Evolutionary conservation across 2,888 invertebrate species (phyloP).

Genomic region (Tethea ocularis): DNA sequence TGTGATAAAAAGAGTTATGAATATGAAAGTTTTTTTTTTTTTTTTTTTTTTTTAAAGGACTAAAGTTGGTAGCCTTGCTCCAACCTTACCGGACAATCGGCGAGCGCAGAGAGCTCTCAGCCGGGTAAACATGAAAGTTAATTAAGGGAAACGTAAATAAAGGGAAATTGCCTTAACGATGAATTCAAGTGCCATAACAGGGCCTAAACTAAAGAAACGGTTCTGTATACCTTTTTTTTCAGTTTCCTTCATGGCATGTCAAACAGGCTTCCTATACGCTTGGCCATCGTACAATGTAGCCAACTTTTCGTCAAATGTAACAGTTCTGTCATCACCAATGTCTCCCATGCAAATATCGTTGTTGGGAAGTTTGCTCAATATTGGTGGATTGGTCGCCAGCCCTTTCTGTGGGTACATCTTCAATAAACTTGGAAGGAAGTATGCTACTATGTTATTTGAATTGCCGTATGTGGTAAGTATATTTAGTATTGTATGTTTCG

Average conservation of each 20-base stretch:
- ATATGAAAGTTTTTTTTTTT: too few relatives aligned
- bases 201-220: too few relatives aligned
- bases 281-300: constrained; percentile 74
- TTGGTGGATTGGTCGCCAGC: constrained; percentile 62
- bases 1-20: too few relatives aligned
- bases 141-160: too few relatives aligned
- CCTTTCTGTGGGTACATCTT: constrained; percentile 66
- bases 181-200: too few relatives aligned
- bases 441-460: constrained; percentile 67
- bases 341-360: constrained; percentile 58
- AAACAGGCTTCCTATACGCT: constrained; percentile 65
- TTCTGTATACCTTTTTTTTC: constrained; percentile 20
- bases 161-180: too few relatives aligned
- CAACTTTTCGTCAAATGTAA: constrained; percentile 63
- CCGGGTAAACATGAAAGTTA: too few relatives aligned
- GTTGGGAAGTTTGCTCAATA: constrained; percentile 66
- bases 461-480: constrained; percentile 66
- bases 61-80: too few relatives aligned
- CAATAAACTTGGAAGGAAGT: constrained; percentile 66
- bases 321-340: constrained; percentile 62
- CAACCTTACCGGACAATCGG: too few relatives aligned
- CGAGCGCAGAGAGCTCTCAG: too few relatives aligned
- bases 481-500: not conserved
- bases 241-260: constrained; percentile 63
- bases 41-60: too few relatives aligned